Evolutionary conservation across 2,797 vertebrate genomes (phyloP), one percentile per base, ranked within the genome.

Genomic region (Alauda arvensis): DNA sequence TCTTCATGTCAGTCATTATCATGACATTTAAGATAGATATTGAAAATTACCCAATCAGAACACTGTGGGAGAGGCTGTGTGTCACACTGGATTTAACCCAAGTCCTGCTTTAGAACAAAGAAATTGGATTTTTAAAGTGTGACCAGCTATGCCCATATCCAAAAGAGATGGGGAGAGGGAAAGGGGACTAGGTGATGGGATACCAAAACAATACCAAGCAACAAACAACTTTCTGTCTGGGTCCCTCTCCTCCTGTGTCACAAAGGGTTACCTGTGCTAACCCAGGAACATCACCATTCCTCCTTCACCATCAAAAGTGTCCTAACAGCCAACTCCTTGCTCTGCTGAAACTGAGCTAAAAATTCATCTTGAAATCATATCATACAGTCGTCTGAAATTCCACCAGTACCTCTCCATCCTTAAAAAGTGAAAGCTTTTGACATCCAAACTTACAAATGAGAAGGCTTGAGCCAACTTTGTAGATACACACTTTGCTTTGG

Each of bases 41-140:
- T 77, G 59, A 51, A 79, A 77, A 71, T 62, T 9, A 66, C 15
- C 18, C 21, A 37, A 80, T 45, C 33, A 26, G 59, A 75, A 59
- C 10, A 28, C 11, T 4, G 9, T 5, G 26, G 4, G 16, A 12
- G 15, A 21, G 11, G 2, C 17, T 0, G 13, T 15, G 39, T 39
- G 5, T n/a, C 2, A 6, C 39, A 52, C 20, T 39, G 25, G 24
- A 24, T 75, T 71, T 63, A 89, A 83, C 5, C 9, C 28, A 75
- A 45, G 49, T 24, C 43, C 29, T 39, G 17, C 14, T 70, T 82
- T n/a, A 40, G 29, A 87, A 77, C 45, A 81, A 70, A 63, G 14
- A 81, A 61, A 62, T 66, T 4, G 20, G 1, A 52, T 75, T 68
- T 70, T 59, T 21, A 2, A 88, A 77, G 37, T 42, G 33, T 20